A percentile compares a stretch with the other conserved stretches of the same genome.
These are phyloP conservation scores for Agrochola macilenta DNA, from an alignment of 2,888 invertebrate genomes.

Conservation along the genomic window DNA sequence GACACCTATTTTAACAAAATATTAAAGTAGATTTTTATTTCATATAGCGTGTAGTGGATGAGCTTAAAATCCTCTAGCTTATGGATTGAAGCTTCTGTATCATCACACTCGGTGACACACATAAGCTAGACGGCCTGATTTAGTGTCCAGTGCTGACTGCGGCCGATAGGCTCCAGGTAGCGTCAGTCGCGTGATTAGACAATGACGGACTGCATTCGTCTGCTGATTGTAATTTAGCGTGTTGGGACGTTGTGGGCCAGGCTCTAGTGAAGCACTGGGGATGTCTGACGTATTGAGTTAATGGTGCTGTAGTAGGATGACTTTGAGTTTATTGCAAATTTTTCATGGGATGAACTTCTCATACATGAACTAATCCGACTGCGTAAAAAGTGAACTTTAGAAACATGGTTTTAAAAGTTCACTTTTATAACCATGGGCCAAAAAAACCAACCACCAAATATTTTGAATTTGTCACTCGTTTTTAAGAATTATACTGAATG, in stretches of 20 bases:
- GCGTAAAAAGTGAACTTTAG: too few relatives aligned
- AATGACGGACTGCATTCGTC: slow-evolving; percentile 63
- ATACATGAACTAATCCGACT: not conserved
- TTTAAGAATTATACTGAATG: too few relatives aligned
- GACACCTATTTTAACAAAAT: not conserved
- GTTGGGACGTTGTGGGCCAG: slow-evolving; percentile 25
- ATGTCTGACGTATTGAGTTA: slow-evolving; percentile 18
- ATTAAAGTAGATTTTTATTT: not conserved
- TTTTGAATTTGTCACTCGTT: too few relatives aligned
- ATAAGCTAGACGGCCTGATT: slow-evolving; percentile 72
- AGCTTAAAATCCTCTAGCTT: not conserved
- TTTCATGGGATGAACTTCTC: not conserved
- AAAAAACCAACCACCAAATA: too few relatives aligned
- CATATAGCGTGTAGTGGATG: not conserved
- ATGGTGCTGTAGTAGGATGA: not conserved
- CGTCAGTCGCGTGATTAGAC: slow-evolving; percentile 68
- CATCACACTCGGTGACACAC: slow-evolving; percentile 51
- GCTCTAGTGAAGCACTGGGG: slow-evolving; percentile 21
- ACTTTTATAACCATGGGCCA: too few relatives aligned
- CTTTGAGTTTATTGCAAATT: not conserved
- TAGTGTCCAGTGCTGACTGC: slow-evolving; percentile 69
- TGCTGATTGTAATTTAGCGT: slow-evolving; percentile 56
- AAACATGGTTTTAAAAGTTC: too few relatives aligned
- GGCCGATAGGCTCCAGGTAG: slow-evolving; percentile 71
- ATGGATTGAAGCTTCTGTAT: slow-evolving; percentile 50